These are phyloP conservation scores for Phacellophora camtschatica DNA, from an alignment of 30 jellyfish, hydroid and myxozoan species.

Conservation along the genomic window DNA sequence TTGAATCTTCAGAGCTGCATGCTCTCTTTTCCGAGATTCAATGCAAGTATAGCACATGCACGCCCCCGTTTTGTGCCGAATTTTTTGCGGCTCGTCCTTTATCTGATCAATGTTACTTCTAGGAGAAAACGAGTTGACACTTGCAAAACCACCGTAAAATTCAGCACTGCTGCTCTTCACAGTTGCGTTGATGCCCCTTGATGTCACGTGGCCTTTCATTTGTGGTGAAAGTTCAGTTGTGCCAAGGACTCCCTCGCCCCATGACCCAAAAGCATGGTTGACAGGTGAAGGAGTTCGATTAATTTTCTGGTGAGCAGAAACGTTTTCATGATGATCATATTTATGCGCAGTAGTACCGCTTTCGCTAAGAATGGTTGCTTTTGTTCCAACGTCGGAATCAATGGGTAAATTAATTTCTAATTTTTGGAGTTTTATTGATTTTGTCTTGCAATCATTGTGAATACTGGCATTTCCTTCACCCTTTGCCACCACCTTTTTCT, in stretches of 20 bases:
- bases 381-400: too few species aligned
- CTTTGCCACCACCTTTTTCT: too few species aligned
- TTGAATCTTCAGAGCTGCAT: constrained; percentile 66
- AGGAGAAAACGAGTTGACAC: background rate
- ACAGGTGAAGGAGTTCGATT: too few species aligned
- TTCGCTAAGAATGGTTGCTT: too few species aligned
- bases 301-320: too few species aligned
- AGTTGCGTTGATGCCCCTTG: constrained; percentile 32
- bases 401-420: too few species aligned
- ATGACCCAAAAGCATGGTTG: constrained; percentile 17
- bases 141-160: constrained; percentile 15
- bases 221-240: background rate
- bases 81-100: background rate
- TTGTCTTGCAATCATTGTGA: too few species aligned
- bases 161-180: constrained; percentile 44
- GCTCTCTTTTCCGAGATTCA: background rate
- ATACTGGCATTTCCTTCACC: too few species aligned
- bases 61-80: background rate
- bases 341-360: too few species aligned
- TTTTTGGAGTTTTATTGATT: too few species aligned
- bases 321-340: too few species aligned
- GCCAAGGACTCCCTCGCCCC: constrained; percentile 58
- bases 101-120: background rate
- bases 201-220: constrained; percentile 25
- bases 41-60: background rate